These are phyloP conservation scores for Caranx melampygus DNA, from an alignment of 2,113 vertebrate genomes.

Conservation along the genomic window DNA sequence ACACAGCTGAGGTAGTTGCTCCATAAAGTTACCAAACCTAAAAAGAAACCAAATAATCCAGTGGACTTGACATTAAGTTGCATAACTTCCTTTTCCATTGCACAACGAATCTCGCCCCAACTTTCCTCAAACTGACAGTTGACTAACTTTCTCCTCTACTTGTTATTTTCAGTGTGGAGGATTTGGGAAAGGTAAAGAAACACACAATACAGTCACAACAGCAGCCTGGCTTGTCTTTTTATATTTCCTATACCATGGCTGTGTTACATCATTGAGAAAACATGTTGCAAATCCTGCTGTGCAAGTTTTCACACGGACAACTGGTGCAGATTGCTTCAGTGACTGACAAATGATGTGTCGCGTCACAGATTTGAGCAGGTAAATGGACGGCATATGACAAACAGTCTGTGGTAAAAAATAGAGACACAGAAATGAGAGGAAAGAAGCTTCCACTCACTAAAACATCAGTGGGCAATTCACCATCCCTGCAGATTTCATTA, in stretches of 20 bases:
- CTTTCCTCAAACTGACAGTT: not conserved
- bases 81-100: conserved; percentile 35
- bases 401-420: not conserved
- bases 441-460: not conserved
- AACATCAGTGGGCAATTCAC: not conserved
- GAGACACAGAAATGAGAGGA: not conserved
- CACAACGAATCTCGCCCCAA: conserved; percentile 13
- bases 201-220: accelerated
- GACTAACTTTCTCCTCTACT: not conserved
- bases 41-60: conserved; percentile 44
- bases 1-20: not conserved
- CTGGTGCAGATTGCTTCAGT: too few relatives aligned
- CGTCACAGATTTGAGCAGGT: not conserved
- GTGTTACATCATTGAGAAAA: accelerated
- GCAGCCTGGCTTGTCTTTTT: not conserved
- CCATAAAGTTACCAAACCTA: conserved; percentile 11
- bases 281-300: not conserved
- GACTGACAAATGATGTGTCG: too few relatives aligned
- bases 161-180: not conserved
- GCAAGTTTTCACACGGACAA: conserved; percentile 12
- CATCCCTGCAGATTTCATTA: not conserved
- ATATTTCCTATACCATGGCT: not conserved
- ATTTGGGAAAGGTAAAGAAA: accelerated
- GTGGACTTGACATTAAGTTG: conserved; percentile 7
- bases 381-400: not conserved